Conservation (phyloP, 35 echinoderm and acorn worm species). For the Amphiura filiformis region DNA sequence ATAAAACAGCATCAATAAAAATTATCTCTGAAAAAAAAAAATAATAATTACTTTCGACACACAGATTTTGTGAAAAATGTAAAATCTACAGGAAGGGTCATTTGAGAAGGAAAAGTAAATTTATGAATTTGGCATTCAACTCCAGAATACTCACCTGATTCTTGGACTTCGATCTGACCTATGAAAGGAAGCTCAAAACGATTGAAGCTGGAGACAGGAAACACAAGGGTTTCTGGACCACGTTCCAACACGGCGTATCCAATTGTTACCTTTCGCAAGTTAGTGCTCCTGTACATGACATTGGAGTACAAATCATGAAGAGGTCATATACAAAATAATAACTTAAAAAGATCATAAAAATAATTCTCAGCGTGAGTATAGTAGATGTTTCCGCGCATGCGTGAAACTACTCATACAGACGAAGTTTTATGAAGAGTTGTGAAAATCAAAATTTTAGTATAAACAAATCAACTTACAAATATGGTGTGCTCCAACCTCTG, state of each 20-base stretch:
- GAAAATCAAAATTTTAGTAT: too few relatives aligned
- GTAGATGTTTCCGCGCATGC: too few relatives aligned
- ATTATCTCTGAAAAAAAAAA: neutral
- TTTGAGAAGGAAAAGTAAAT: too few relatives aligned
- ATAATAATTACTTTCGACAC: neutral
- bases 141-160: neutral
- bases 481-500: conserved; percentile 17
- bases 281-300: neutral
- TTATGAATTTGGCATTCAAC: too few relatives aligned
- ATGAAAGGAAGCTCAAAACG: conserved; percentile 7
- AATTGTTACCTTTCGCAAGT: neutral
- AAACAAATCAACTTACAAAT: conserved; percentile 29
- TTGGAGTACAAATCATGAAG: too few relatives aligned
- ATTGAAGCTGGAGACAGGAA: neutral
- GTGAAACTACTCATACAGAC: too few relatives aligned
- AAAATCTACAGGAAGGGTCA: too few relatives aligned
- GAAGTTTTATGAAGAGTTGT: too few relatives aligned
- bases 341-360: too few relatives aligned
- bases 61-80: too few relatives aligned
- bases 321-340: too few relatives aligned
- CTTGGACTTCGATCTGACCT: neutral
- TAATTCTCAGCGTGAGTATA: too few relatives aligned
- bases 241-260: neutral
- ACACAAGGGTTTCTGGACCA: neutral
- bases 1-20: neutral